Conservation (phyloP, 2,888 invertebrate species). For the Tinea trinotella region DNA sequence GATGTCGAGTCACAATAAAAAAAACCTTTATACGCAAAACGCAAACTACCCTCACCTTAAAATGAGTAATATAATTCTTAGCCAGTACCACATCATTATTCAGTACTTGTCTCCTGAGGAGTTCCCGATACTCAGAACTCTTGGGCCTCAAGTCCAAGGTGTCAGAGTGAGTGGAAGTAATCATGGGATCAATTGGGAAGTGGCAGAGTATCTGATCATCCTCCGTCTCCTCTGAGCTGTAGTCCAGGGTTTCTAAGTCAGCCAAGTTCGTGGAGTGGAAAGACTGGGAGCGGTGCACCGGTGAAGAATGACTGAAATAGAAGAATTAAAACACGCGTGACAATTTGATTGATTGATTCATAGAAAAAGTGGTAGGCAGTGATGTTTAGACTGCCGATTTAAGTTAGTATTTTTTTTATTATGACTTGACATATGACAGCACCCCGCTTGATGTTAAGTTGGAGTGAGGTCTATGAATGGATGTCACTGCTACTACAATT, state of each 20-base stretch:
- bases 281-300: conserved; percentile 65
- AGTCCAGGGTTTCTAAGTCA: conserved; percentile 46
- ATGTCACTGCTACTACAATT: too few relatives aligned
- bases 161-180: conserved; percentile 56
- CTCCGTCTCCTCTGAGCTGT: conserved; percentile 55
- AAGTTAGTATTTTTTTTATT: too few relatives aligned
- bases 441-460: too few relatives aligned
- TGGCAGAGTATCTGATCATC: conserved; percentile 30
- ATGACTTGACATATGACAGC: too few relatives aligned
- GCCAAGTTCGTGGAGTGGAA: conserved; percentile 64
- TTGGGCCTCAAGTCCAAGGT: conserved; percentile 46
- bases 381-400: too few relatives aligned
- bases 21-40: too few relatives aligned
- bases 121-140: conserved; percentile 28
- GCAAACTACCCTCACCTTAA: conserved; percentile 36
- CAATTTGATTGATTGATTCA: too few relatives aligned
- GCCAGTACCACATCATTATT: conserved; percentile 45
- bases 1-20: too few relatives aligned
- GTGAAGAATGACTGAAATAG: conserved; percentile 67
- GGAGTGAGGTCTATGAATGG: too few relatives aligned
- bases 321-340: too few relatives aligned
- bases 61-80: conserved; percentile 47
- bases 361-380: too few relatives aligned
- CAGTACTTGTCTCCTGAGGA: conserved; percentile 36
- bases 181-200: conserved; percentile 52